phyloP scores from a whole-genome alignment of 1,140 invertebrate genomes.

The Bombus soroeensis region DNA sequence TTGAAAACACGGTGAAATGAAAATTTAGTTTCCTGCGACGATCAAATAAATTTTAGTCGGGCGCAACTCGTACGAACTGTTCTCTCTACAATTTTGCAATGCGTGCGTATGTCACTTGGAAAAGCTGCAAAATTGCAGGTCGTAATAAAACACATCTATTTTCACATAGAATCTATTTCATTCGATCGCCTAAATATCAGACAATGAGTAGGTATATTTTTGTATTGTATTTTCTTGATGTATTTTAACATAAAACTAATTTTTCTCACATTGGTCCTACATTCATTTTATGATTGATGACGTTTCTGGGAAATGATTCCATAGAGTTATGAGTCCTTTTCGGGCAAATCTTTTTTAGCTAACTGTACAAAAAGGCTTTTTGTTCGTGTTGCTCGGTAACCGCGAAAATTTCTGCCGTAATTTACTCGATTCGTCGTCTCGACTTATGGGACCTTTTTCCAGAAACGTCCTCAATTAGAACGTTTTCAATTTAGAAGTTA shows the following conservation, averaged over 20 bases:
- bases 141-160: not conserved
- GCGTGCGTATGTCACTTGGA: not conserved
- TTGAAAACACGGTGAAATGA: not conserved
- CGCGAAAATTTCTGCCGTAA: too few species aligned
- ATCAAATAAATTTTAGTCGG: slow-evolving; percentile 5
- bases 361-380: too few species aligned
- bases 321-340: too few species aligned
- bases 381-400: too few species aligned
- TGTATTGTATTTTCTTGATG: not conserved
- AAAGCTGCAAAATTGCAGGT: not conserved
- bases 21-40: not conserved
- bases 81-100: not conserved
- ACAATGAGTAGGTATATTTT: not conserved
- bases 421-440: too few species aligned
- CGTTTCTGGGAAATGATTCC: too few species aligned
- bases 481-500: not conserved
- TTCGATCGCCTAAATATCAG: not conserved
- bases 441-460: too few species aligned
- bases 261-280: too few species aligned
- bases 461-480: not conserved
- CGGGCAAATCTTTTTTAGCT: too few species aligned
- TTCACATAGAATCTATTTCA: not conserved
- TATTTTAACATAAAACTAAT: not conserved
- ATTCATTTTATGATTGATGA: not conserved
- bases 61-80: not conserved